Evolutionary conservation across 2,888 invertebrate genomes (phyloP).

Genomic region (Pantelozetes paolii): DNA sequence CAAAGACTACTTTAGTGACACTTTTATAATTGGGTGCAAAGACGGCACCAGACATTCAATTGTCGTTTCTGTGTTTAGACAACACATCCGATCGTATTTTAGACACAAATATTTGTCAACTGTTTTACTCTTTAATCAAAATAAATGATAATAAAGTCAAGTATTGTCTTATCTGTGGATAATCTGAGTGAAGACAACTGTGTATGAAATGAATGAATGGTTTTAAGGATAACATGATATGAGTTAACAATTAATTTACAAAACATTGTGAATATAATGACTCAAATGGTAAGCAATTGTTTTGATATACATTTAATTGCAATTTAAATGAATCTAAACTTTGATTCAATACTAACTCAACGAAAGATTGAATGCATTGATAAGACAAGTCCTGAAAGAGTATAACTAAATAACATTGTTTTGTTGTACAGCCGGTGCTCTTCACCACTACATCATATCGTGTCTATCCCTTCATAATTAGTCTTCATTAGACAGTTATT

Average conservation of each 20-base stretch:
- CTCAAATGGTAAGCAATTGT: too few species aligned
- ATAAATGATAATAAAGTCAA: conserved; percentile 32
- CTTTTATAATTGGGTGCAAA: not conserved
- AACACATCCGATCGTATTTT: conserved; percentile 24
- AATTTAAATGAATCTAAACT: not conserved
- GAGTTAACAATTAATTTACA: too few species aligned
- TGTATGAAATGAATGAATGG: too few species aligned
- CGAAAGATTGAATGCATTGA: too few species aligned
- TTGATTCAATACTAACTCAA: too few species aligned
- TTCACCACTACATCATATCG: conserved; percentile 9
- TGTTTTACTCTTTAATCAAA: conserved; percentile 22
- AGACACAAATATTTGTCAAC: conserved; percentile 19
- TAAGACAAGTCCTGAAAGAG: too few species aligned
- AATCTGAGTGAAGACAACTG: not conserved
- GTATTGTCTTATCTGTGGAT: conserved; percentile 19
- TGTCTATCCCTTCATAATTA: conserved; percentile 20
- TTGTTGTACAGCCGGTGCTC: conserved; percentile 10
- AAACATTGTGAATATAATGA: too few species aligned
- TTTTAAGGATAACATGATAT: conserved; percentile 14
- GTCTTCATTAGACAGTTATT: conserved; percentile 26
- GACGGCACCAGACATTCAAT: not conserved
- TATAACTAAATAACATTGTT: not conserved
- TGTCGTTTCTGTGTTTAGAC: conserved; percentile 23
- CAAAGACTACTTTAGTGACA: not conserved
- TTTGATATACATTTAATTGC: not conserved